Conservation (phyloP, 2,113 vertebrate genomes). For the Cynopterus brachyotis region DNA sequence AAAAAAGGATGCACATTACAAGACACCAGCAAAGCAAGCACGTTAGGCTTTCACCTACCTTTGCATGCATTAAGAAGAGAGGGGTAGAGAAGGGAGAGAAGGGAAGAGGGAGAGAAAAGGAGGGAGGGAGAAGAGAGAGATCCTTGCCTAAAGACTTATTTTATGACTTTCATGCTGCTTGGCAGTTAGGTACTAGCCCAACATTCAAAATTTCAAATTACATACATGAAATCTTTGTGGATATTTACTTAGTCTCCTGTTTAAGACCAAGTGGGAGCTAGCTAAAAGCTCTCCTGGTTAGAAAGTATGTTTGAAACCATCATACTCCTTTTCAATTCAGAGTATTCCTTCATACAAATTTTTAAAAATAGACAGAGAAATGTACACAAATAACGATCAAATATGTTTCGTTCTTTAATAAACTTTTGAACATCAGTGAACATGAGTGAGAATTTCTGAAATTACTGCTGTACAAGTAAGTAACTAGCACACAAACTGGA, state of each 20-base stretch:
- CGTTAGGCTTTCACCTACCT: not conserved
- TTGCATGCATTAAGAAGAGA: not conserved
- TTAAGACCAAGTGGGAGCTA: not conserved
- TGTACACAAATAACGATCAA: not conserved
- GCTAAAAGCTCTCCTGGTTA: not conserved
- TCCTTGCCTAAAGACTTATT: not conserved
- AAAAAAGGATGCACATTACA: not conserved
- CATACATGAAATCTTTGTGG: not conserved
- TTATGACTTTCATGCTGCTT: not conserved
- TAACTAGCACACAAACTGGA: not conserved
- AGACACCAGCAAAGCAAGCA: not conserved
- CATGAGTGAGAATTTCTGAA: not conserved
- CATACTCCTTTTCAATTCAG: not conserved
- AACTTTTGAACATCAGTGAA: not conserved
- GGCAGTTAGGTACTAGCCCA: not conserved
- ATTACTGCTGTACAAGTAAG: not conserved
- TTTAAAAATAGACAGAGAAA: not conserved
- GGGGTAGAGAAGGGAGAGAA: not conserved
- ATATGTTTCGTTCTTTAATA: not conserved
- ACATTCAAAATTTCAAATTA: constrained; percentile 44
- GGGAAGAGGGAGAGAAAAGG: not conserved
- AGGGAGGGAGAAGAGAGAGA: not conserved
- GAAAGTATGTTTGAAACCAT: not conserved
- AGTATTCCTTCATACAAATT: not conserved
- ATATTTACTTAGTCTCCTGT: not conserved